phyloP scores from a whole-genome alignment of 1,140 invertebrate species.

The Drosophila guanche region DNA sequence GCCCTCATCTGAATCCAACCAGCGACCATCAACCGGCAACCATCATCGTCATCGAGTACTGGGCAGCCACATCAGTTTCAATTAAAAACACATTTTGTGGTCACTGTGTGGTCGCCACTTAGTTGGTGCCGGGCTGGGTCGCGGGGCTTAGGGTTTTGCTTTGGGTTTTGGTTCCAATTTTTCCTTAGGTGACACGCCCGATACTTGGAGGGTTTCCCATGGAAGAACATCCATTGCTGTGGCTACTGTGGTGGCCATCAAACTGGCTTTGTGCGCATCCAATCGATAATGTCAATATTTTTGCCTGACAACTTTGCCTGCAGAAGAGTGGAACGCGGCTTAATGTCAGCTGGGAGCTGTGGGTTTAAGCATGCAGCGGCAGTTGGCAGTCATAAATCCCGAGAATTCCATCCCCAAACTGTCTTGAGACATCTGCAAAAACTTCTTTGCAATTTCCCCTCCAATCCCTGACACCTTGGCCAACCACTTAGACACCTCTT shows the following conservation, averaged over 20 bases:
- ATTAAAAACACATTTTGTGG: slow-evolving; percentile 81
- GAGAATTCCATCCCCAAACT: too few relatives aligned
- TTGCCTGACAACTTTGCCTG: slow-evolving; percentile 28
- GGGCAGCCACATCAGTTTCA: slow-evolving; percentile 66
- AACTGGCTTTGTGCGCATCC: slow-evolving; percentile 17
- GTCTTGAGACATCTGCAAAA: too few relatives aligned
- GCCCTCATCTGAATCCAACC: slow-evolving; percentile 63
- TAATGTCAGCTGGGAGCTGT: slow-evolving; percentile 45
- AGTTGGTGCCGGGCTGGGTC: not conserved
- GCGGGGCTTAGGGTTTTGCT: slow-evolving; percentile 10
- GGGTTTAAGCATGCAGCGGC: too few relatives aligned
- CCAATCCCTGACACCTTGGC: slow-evolving; percentile 5
- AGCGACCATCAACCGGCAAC: not conserved
- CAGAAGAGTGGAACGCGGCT: slow-evolving; percentile 22
- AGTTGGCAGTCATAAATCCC: too few relatives aligned
- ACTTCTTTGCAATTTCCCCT: too few relatives aligned
- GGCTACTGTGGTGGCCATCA: slow-evolving; percentile 32
- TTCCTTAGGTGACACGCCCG: slow-evolving; percentile 53
- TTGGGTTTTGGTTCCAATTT: slow-evolving; percentile 17
- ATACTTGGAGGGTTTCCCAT: slow-evolving; percentile 54
- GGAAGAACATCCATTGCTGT: not conserved
- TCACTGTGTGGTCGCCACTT: slow-evolving; percentile 53
- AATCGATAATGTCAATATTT: slow-evolving; percentile 49
- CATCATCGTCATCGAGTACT: slow-evolving; percentile 12
- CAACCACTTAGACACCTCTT: slow-evolving; percentile 23